Evolutionary conservation across 2,888 invertebrate species (phyloP), one percentile per base, ranked within the genome.

Genomic region (Bellardia pandia): DNA sequence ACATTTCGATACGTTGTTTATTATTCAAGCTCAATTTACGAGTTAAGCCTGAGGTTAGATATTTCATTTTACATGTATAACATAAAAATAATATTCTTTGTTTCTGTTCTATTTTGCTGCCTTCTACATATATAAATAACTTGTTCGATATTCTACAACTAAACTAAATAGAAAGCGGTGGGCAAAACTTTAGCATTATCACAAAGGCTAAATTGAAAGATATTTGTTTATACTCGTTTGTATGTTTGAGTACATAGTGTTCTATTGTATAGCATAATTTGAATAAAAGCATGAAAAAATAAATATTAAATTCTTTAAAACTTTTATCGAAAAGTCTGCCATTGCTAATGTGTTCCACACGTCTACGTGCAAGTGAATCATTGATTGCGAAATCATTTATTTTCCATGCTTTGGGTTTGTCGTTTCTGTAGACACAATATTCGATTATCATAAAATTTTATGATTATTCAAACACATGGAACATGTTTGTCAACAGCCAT

Each of bases 391-490:
- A 69, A 60, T 69, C 13, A 33, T 53, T 72, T 42, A 45, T 51
- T 68, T 33, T 81, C n/a, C 37, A 11, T 48, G 37, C 45, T 37
- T 40, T 58, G 33, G 37, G 16, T 37, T 74, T 79, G 48, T 51
- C 40, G 53, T 53, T 48, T 5, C 33, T 81, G 4, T 40, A 48
- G 37, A 30, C 16, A 58, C 45, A 75, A 58, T 68, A 81, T 75
- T 68, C 64, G 7, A 77, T 77, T 77, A 71, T 71, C 64, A 83
- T 77, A 76, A 64, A 83, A 64, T 64, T 76, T 77, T 83, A 71
- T 83, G 71, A 77, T 40, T 53, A 77, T 56, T 62, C 74, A 81
- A 81, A 74, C 58, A 74, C 45, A 81, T 66, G 9, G 23, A 56
- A 74, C 53, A 66, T 58, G 16, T 16, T 37, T 51, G 16, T 48